These are phyloP conservation scores for Heloderma charlesbogerti DNA, from an alignment of 2,113 vertebrate genomes.

Conservation along the genomic window DNA sequence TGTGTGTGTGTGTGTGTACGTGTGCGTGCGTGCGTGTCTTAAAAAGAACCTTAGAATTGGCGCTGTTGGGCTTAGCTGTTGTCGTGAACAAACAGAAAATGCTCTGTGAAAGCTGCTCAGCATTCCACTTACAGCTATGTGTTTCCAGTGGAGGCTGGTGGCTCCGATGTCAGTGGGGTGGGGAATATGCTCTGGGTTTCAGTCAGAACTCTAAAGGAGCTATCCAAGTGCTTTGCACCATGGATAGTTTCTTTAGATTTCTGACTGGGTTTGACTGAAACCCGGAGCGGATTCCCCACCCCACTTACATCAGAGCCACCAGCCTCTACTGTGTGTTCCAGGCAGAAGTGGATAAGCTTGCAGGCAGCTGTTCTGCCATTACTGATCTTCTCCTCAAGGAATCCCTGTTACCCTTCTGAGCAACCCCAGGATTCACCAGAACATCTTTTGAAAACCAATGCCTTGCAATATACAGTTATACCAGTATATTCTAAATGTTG, in stretches of 20 bases:
- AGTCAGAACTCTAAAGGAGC: no score
- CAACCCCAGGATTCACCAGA: neutral
- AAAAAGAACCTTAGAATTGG: neutral
- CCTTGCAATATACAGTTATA: neutral
- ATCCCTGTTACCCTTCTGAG: neutral
- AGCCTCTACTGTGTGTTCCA: no score
- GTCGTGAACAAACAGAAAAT: neutral
- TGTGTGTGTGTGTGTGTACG: no score
- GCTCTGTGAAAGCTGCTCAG: neutral
- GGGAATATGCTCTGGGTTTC: no score
- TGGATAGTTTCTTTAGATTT: no score
- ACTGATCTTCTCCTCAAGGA: neutral
- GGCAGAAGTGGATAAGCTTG: neutral
- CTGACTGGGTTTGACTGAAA: no score
- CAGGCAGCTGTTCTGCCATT: neutral
- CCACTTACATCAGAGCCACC: no score
- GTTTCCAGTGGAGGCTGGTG: no score
- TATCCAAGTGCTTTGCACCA: no score
- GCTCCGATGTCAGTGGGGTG: no score
- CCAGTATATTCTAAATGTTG: neutral
- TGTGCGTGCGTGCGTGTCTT: no score
- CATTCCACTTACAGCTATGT: neutral
- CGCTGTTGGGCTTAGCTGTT: neutral
- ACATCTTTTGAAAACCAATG: neutral
- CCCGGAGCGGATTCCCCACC: no score